Base-by-base conservation (phyloP, 2,797 vertebrate genomes). In the Rhincodon typus region DNA sequence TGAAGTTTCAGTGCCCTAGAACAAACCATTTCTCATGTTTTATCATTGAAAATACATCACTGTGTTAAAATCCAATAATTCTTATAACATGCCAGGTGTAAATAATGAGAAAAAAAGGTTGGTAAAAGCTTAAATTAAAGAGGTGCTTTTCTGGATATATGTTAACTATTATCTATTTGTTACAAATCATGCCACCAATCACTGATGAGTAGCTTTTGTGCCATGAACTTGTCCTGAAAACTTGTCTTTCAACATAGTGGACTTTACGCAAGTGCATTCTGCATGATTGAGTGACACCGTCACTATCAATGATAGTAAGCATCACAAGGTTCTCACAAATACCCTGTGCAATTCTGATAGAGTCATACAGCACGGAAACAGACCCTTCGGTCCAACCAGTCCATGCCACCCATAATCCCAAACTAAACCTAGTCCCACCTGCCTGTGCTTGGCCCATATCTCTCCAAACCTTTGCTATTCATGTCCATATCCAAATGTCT, bases 161-260 rank as follows among this genome's bases (percentile, higher is more conserved):
- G 34, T 91, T 57, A 91, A n/a, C 53, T 21, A 62, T 91, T 57
- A 34, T 90, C 53, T n/a, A 62, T n/a, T 62, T 66, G 30, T n/a
- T 19, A 23, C 88, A 91, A 62, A 66, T 88, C 53, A 34, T 57
- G 50, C 50, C 57, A 34, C 34, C 30, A 21, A 10, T 91, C 88
- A 38, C 66, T 62, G 53, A 91, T 5, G 88, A 91, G 57, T 34
- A 19, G 13, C 13, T 34, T 91, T 66, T 62, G 53, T 66, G 88
- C 88, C n/a, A 57, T 91, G 53, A 62, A 57, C 88, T 91, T 91
- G 88, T 66, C 34, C 57, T 66, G 57, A 57, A 88, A 91, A 62
- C 30, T 19, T 21, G 15, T 23, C 88, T 91, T 62, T 67, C 66
- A 91, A 66, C 62, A 91, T 38, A n/a, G n/a, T 66, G 15, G 57